Conservation (phyloP, 2,888 invertebrate species). For the Tortrix viridana region DNA sequence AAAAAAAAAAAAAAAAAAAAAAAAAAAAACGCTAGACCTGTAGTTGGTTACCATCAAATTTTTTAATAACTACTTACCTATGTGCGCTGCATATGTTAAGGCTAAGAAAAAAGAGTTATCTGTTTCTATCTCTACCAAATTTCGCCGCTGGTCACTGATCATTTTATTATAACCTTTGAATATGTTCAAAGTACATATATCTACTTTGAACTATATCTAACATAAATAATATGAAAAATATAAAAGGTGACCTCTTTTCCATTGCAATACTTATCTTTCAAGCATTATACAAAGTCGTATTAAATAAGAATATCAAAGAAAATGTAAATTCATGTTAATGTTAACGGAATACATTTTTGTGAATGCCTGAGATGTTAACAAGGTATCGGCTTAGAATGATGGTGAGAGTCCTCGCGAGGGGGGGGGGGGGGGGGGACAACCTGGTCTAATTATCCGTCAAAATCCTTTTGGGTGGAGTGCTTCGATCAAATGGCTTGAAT, state of each 20-base stretch:
- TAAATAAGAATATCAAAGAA: constrained; percentile 58
- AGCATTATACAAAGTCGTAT: constrained; percentile 55
- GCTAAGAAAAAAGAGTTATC: too few species aligned
- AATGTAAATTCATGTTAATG: constrained; percentile 60
- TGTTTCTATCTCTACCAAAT: too few species aligned
- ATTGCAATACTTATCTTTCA: constrained; percentile 38
- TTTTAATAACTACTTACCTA: too few species aligned
- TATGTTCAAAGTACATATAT: neutral
- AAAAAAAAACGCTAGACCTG: too few species aligned
- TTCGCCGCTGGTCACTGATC: too few species aligned
- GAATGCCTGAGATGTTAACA: constrained; percentile 45
- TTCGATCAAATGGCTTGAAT: constrained; percentile 72
- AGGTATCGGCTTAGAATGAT: constrained; percentile 22
- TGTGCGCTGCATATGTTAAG: too few species aligned
- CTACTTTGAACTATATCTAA: neutral
- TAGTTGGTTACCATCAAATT: too few species aligned
- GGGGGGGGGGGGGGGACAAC: constrained; percentile 49
- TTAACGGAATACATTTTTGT: constrained; percentile 50
- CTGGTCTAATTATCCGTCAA: constrained; percentile 68
- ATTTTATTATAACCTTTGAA: too few species aligned
- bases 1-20: too few species aligned
- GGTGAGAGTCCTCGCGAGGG: constrained; percentile 15
- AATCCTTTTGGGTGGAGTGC: constrained; percentile 62
- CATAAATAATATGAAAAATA: constrained; percentile 12
- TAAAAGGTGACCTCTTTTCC: neutral